Evolutionary conservation across 2,113 vertebrate genomes (phyloP).

Genomic region (Ceyx margarethae): DNA sequence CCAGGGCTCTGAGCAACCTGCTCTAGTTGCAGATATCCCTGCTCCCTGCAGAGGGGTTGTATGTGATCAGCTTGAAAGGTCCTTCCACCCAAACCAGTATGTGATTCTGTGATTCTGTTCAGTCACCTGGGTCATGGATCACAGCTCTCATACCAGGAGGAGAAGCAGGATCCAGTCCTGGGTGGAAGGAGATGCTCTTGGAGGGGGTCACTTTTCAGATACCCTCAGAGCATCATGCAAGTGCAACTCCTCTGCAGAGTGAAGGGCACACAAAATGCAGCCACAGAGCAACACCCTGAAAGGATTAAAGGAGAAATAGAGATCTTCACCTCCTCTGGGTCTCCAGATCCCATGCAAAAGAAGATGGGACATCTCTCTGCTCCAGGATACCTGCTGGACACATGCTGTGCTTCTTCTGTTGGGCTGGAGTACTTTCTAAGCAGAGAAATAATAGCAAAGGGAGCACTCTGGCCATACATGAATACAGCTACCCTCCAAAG

Average conservation of each 20-base stretch:
- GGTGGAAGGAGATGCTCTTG: neutral
- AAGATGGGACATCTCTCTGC: neutral
- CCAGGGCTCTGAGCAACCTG: too few species aligned
- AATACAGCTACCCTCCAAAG: neutral
- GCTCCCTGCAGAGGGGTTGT: too few species aligned
- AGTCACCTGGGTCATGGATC: neutral
- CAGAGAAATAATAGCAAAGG: neutral
- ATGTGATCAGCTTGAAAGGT: too few species aligned
- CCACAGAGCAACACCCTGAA: rapidly evolving
- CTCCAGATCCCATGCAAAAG: neutral
- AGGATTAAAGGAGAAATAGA: neutral
- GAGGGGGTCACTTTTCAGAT: neutral
- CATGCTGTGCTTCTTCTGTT: neutral
- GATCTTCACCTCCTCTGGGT: neutral
- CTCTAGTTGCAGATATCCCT: too few species aligned
- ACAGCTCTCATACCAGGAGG: rapidly evolving
- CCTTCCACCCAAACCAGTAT: neutral
- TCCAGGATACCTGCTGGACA: too few species aligned
- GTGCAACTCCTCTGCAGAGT: rapidly evolving
- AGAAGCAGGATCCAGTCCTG: neutral
- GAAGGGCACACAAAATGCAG: neutral
- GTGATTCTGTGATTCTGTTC: neutral
- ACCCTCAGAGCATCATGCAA: neutral
- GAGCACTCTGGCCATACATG: rapidly evolving
- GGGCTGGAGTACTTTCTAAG: neutral